Percentiles rank a stretch among this genome's conserved stretches.
phyloP scores from a whole-genome alignment of 1,140 invertebrate species.

The Andrena cerasifolii region DNA sequence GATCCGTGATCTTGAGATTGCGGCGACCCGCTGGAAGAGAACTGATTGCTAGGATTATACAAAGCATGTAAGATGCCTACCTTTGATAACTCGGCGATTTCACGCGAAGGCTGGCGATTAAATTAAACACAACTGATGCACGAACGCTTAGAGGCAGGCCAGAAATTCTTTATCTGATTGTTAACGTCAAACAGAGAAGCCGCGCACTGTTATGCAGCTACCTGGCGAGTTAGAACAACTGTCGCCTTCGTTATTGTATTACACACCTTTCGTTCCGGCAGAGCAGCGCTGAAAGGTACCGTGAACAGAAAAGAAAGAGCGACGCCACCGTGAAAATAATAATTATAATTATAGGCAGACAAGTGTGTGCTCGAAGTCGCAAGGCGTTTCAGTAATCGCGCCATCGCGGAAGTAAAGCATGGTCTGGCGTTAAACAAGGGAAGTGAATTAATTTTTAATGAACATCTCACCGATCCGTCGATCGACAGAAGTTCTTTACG shows the following conservation, averaged over 20 bases:
- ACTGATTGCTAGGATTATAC: constrained; percentile 14
- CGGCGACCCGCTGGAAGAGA: not conserved
- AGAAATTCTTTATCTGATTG: constrained; percentile 31
- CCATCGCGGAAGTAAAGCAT: not conserved
- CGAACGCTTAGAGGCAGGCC: not conserved
- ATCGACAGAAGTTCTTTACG: too few species aligned
- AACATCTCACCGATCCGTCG: too few species aligned
- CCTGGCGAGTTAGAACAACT: not conserved
- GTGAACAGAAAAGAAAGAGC: not conserved
- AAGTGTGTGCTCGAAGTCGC: too few species aligned
- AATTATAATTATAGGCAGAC: not conserved
- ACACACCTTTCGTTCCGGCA: too few species aligned
- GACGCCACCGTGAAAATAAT: not conserved
- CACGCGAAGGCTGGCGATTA: constrained; percentile 46
- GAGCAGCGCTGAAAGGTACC: not conserved
- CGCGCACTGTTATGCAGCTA: constrained; percentile 5
- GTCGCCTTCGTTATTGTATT: not conserved
- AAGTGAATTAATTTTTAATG: too few species aligned
- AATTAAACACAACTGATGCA: constrained; percentile 24
- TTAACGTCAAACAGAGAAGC: constrained; percentile 6
- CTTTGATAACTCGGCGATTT: constrained; percentile 37
- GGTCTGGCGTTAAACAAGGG: not conserved
- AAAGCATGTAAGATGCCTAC: constrained; percentile 12
- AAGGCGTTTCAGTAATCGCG: not conserved
- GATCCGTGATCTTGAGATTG: constrained; percentile 33